Base-by-base conservation (phyloP, 2,113 vertebrate genomes). In the Sander lucioperca region DNA sequence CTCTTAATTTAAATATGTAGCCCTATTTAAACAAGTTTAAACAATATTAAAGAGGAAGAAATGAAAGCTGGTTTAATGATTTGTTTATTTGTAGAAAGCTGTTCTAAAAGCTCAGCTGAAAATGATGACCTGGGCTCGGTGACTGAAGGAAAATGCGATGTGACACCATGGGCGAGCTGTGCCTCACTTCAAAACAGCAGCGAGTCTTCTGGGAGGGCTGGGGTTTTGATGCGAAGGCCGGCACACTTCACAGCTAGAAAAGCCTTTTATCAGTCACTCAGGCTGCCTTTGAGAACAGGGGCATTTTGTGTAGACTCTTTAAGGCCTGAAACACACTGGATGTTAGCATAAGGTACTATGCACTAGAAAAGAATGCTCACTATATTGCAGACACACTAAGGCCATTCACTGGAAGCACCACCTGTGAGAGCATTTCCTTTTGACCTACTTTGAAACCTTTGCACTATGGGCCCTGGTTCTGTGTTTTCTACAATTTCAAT, bases 221-320 rank as follows among this genome's bases (percentile, higher is more conserved):
- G 13, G 51, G 80, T 73, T 90, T 79, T 89, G 89, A 92, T 87
- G 88, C 51, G 13, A 82, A 76, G 86, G 86, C 80, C 72, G 48
- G 82, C 63, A 81, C 83, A 91, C 90, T 94, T 94, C 92, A 93
- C 89, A 93, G 92, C 82, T 79, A 80, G 83, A 86, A 89, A 94
- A 94, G 90, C 90, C 90, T 92, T 94, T 94, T 93, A 94, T 94
- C 91, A 92, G 88, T 89, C 87, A 90, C 87, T 91, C 63, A 12
- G 48, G 73, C 86, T 84, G 85, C 84, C 84, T 92, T 88, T 92
- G 87, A 91, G 75, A 87, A 82, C 23, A 70, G 66, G 72, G 82
- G 72, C 62, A 86, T 89, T 89, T 85, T 84, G 74, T 89, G 82
- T 54, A 27, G 62, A 47, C 65, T 86, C 82, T 81, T 67, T 74